phyloP scores from a whole-genome alignment of 1,140 invertebrate genomes.

The Tetranychus urticae region DNA sequence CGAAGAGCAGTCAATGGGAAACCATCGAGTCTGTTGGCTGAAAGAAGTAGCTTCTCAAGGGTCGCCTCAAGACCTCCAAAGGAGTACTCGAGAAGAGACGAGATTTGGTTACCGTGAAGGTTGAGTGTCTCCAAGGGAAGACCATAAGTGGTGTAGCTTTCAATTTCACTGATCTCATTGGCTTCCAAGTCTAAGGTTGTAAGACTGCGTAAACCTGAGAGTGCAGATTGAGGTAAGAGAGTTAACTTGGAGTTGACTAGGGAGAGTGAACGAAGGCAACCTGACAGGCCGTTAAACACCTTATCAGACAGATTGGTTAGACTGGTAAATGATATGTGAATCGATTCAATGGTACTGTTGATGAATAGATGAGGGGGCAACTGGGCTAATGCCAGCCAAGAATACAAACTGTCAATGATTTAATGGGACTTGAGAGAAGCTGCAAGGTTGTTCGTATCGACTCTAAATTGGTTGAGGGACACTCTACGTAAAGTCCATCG shows the following conservation, averaged over 20 bases:
- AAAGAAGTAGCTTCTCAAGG: constrained; percentile 52
- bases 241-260: constrained; percentile 51
- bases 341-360: constrained; percentile 42
- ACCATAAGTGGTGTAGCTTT: constrained; percentile 63
- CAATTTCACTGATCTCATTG: constrained; percentile 53
- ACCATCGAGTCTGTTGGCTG: constrained; percentile 52
- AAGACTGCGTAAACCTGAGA: constrained; percentile 41
- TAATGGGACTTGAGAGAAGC: constrained; percentile 32
- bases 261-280: constrained; percentile 49
- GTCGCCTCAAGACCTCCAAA: constrained; percentile 58
- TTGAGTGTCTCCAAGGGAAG: constrained; percentile 53
- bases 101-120: constrained; percentile 56
- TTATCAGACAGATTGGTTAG: constrained; percentile 45
- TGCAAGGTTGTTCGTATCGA: constrained; percentile 26
- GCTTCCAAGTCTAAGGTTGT: constrained; percentile 55
- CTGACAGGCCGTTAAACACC: constrained; percentile 40
- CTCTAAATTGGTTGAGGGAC: constrained; percentile 44
- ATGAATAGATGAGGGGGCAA: constrained; percentile 40
- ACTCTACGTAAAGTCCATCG: constrained; percentile 67
- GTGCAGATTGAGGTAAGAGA: constrained; percentile 50
- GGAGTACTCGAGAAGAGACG: constrained; percentile 36
- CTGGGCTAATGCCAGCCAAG: no score
- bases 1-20: constrained; percentile 55
- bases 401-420: constrained; percentile 64
- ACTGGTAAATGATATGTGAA: constrained; percentile 47